Conservation (phyloP, 2,888 invertebrate genomes). For the Dinocampus coccinellae region DNA sequence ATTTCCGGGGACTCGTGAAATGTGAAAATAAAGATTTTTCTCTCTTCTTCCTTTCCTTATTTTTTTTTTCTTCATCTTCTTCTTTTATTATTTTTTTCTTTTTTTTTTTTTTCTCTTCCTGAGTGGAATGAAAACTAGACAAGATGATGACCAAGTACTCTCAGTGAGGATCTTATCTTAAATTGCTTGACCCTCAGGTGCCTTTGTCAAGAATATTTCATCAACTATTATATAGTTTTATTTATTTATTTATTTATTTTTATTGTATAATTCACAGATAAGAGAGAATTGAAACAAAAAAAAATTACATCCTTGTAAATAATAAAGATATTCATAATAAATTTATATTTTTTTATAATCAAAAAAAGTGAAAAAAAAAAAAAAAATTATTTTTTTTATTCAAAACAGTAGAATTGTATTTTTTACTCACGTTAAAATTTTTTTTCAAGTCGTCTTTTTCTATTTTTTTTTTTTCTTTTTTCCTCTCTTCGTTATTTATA, state of each 20-base stretch:
- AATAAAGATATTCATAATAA: no score
- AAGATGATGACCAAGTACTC: constrained; percentile 17
- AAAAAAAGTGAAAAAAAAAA: no score
- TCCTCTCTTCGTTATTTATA: no score
- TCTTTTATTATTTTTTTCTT: no score
- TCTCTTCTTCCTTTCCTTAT: constrained; percentile 13
- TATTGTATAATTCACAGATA: not conserved
- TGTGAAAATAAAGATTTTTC: constrained; percentile 14
- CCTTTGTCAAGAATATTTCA: constrained; percentile 13
- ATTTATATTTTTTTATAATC: no score
- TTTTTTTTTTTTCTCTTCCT: constrained; percentile 18
- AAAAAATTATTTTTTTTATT: no score
- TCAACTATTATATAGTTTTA: constrained; percentile 10
- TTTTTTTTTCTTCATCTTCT: not conserved
- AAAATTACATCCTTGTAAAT: no score
- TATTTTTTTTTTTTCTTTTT: not conserved
- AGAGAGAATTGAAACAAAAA: not conserved
- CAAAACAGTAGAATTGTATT: not conserved
- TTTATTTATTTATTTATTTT: not conserved
- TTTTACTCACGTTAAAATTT: no score
- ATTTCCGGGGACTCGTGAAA: not conserved
- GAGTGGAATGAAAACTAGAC: constrained; percentile 36
- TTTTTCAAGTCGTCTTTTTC: not conserved
- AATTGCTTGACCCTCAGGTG: constrained; percentile 16
- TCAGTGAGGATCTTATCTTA: constrained; percentile 11